These are phyloP conservation scores for Catostomus latipinnis DNA, from an alignment of 2,797 vertebrate species.

Conservation along the genomic window DNA sequence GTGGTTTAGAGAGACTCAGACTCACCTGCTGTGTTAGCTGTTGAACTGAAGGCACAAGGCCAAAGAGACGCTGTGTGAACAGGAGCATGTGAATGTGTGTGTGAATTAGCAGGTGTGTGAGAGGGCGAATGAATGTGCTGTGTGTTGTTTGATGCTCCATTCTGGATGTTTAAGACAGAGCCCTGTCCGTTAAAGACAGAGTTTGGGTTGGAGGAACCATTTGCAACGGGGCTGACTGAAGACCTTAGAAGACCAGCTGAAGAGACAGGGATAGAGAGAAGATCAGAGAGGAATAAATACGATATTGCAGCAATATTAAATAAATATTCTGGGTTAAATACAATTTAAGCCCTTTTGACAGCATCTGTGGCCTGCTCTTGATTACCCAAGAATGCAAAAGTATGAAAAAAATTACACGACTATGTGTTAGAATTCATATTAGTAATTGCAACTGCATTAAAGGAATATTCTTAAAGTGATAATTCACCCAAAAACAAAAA, in stretches of 20 bases:
- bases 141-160: slow-evolving; percentile 87
- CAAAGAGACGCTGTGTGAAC: slow-evolving; percentile 87
- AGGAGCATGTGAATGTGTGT: slow-evolving; percentile 69
- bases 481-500: too few species aligned
- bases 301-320: too few species aligned
- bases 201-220: slow-evolving; percentile 83
- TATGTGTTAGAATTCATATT: too few species aligned
- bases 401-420: too few species aligned
- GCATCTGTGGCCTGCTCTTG: background rate
- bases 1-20: background rate
- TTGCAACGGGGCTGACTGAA: slow-evolving; percentile 82
- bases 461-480: too few species aligned
- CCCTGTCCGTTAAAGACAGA: slow-evolving; percentile 84
- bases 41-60: slow-evolving; percentile 85
- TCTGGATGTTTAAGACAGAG: slow-evolving; percentile 77
- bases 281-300: background rate
- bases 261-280: slow-evolving; percentile 12
- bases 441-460: too few species aligned
- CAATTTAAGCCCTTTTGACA: background rate
- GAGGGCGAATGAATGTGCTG: slow-evolving; percentile 76
- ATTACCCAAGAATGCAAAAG: background rate
- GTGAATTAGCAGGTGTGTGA: background rate
- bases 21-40: slow-evolving; percentile 84
- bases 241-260: slow-evolving; percentile 89
- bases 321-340: background rate